Evolutionary conservation across 2,113 vertebrate genomes (phyloP), one percentile per base, ranked within the genome.

Genomic region (Struthidea cinerea): DNA sequence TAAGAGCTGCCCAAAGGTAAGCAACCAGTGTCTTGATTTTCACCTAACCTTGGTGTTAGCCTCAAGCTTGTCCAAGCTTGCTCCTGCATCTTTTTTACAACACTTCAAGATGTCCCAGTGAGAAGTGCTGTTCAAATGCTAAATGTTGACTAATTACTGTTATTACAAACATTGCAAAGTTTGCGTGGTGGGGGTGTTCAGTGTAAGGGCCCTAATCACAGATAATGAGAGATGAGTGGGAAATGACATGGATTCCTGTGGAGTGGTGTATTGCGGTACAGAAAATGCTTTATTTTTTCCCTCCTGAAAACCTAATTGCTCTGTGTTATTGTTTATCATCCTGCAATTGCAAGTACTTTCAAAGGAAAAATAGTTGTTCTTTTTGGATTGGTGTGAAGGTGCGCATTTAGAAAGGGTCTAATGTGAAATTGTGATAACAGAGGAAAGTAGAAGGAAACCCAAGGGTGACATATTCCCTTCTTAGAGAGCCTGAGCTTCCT

Each of bases 51-150:
- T 47, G 16, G 22, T 59, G 20, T 33, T 77, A n/a, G 8, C 11
- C 18, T 13, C 15, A 18, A 23, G 32, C 4, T 52, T 65, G 10
- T 65, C 44, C 16, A 61, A 60, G 18, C 3, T 89, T 89, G 20
- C 24, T 70, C 37, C 19, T 18, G 16, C 26, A 27, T 26, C 13
- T 33, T 70, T 78, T 82, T 39, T 42, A 26, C 30, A 67, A 44
- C n/a, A 47, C 7, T 53, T 79, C 44, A 8, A 59, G 24, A 37
- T 11, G 3, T 52, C 22, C 0, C 0, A 3, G 23, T 69, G 7
- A 84, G 53, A 84, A 87, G 22, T 65, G 30, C 37, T 61, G 16
- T 26, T 32, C 61, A 83, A 91, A 27, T 70, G 60, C 37, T 81
- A 41, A 69, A 35, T 55, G 56, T 35, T 91, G 59, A 46, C 69